Evolutionary conservation across 2,888 invertebrate species (phyloP).

Genomic region (Tetheella fluctuosa): DNA sequence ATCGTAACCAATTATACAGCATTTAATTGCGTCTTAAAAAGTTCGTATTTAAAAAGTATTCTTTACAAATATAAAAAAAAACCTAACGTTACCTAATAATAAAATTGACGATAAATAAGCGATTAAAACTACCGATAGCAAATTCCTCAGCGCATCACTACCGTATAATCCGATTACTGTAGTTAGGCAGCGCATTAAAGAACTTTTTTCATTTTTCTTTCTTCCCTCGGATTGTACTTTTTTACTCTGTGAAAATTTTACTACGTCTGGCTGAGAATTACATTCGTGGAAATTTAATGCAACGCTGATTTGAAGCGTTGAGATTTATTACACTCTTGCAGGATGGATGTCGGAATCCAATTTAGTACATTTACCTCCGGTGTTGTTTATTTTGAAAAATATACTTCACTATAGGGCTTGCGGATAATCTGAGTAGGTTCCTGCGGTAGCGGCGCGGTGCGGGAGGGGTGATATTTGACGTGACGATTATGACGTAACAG

Average conservation of each 20-base stretch:
- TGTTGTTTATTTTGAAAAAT: neutral
- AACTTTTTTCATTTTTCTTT: constrained; percentile 30
- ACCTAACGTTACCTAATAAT: too few relatives aligned
- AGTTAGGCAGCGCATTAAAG: constrained; percentile 37
- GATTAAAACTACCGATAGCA: constrained; percentile 8
- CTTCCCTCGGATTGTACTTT: constrained; percentile 11
- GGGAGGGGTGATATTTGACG: too few relatives aligned
- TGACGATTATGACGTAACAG: too few relatives aligned
- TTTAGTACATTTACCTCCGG: neutral
- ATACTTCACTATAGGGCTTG: neutral
- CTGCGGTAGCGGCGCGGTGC: too few relatives aligned
- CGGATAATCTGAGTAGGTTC: too few relatives aligned
- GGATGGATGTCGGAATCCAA: neutral
- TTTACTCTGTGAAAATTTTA: constrained; percentile 11
- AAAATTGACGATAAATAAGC: neutral
- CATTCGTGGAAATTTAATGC: too few relatives aligned
- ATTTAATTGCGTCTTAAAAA: too few relatives aligned
- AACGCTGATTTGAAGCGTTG: neutral
- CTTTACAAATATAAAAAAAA: too few relatives aligned
- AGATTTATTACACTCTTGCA: neutral
- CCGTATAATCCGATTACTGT: constrained; percentile 39
- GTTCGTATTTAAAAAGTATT: too few relatives aligned
- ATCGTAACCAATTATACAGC: too few relatives aligned
- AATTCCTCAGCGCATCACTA: constrained; percentile 31
- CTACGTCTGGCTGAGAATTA: constrained; percentile 10